Evolutionary conservation across 2,888 invertebrate genomes (phyloP), one percentile per base, ranked within the genome.

Genomic region (Dioctria linearis): DNA sequence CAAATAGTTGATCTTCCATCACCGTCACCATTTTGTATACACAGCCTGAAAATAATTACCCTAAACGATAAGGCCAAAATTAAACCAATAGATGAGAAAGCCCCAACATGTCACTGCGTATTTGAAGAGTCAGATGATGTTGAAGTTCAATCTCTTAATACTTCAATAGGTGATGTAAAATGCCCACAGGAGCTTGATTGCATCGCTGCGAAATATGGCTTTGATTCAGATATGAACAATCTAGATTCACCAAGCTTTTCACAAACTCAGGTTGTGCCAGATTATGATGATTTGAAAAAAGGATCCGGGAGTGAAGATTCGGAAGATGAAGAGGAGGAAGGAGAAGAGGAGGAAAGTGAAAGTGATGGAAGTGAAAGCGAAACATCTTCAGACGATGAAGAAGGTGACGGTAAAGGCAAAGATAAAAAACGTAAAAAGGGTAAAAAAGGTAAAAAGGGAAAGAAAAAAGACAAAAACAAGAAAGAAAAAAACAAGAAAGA

Each of bases 1-100:
- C 81, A 86, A 2, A 82, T 88, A 0, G 82, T 88, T 3, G 87
- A 88, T 65, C 84, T 87, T 0, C 86, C 86, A 80, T 84, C 86
- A 13, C 42, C 66, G 0, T 0, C 25, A 4, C n/a, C 51, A 54
- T 78, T 65, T 66, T 40, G 9, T 54, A 54, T 78, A 25, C 57
- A 78, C 54, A 66, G 5, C 3, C 8, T 66, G 13, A 46, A 3
- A 11, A 43, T 75, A 43, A 9, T 13, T 39, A 2, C 25, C 25
- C 0, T 9, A 3, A 59, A 40, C 6, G 9, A 54, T 9, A n/a
- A 37, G 5, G 4, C 3, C 4, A 39, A 39, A 5, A 67, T 25
- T 25, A 25, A 67, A 39, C 40, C 5, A 2, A 2, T 5, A 39
- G 54, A 40, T 9, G 39, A 9, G 11, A 54, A 9, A 2, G 4